phyloP scores from a whole-genome alignment of 2,888 invertebrate species.

The Dryomyza anilis region DNA sequence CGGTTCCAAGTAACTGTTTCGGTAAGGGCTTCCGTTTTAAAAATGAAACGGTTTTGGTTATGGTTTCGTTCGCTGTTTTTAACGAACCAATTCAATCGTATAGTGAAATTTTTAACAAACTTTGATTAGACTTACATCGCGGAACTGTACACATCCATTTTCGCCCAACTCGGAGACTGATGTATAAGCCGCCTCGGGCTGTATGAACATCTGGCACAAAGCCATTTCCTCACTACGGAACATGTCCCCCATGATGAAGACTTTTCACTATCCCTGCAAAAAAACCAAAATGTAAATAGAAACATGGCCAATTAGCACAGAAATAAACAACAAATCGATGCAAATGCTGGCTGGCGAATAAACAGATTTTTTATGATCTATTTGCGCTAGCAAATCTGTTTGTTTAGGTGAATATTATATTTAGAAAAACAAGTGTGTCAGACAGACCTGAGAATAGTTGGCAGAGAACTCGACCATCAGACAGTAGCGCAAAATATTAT shows the following conservation, averaged over 20 bases:
- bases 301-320: background rate
- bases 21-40: too few species aligned
- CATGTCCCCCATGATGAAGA: constrained; percentile 74
- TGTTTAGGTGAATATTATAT: background rate
- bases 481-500: background rate
- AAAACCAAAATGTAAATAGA: background rate
- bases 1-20: too few species aligned
- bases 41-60: too few species aligned
- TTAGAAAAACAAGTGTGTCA: background rate
- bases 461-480: background rate
- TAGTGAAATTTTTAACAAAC: constrained; percentile 45
- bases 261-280: constrained; percentile 38
- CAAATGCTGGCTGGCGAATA: background rate
- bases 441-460: constrained; percentile 5
- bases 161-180: constrained; percentile 95
- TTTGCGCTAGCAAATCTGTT: too few species aligned
- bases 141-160: constrained; percentile 92
- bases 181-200: constrained; percentile 93
- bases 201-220: constrained; percentile 93
- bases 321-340: background rate
- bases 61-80: too few species aligned
- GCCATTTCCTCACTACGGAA: constrained; percentile 93
- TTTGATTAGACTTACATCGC: constrained; percentile 96
- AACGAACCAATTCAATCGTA: background rate
- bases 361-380: background rate